phyloP scores from a whole-genome alignment of 2,113 vertebrate species.

The Lophotis ruficrista region DNA sequence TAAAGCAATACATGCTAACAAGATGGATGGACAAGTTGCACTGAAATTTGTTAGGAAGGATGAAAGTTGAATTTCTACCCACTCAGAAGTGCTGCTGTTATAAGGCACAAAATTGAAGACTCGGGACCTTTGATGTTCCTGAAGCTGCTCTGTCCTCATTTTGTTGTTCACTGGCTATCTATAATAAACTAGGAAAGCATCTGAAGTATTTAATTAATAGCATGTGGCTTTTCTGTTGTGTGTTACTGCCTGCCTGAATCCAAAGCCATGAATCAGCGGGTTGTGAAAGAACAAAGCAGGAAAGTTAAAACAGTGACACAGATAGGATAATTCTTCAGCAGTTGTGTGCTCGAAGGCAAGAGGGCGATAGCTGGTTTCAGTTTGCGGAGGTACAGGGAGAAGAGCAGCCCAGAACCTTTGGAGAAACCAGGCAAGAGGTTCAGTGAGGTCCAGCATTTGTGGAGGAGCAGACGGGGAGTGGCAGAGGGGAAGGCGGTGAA shows the following conservation, averaged over 20 bases:
- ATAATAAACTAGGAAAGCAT: neutral
- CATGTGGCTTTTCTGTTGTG: constrained; percentile 28
- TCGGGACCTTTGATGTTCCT: neutral
- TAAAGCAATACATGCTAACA: neutral
- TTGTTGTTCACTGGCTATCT: neutral
- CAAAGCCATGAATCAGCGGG: neutral
- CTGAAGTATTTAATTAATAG: constrained; percentile 43
- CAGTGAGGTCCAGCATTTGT: neutral
- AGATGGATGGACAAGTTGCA: neutral
- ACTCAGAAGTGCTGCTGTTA: neutral
- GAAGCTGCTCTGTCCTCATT: constrained; percentile 6
- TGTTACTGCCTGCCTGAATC: neutral
- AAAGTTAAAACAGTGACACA: neutral
- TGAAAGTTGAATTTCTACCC: neutral
- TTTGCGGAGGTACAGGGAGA: neutral
- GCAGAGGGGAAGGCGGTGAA: neutral
- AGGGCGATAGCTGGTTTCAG: neutral
- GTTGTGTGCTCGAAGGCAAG: neutral
- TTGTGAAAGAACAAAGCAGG: neutral
- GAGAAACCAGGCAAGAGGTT: neutral
- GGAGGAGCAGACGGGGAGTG: neutral
- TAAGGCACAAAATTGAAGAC: neutral
- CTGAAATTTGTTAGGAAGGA: neutral
- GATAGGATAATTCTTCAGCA: neutral
- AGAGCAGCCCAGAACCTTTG: neutral